Conservation (phyloP, 2,888 invertebrate genomes). For the Chrysodeixis includens region DNA sequence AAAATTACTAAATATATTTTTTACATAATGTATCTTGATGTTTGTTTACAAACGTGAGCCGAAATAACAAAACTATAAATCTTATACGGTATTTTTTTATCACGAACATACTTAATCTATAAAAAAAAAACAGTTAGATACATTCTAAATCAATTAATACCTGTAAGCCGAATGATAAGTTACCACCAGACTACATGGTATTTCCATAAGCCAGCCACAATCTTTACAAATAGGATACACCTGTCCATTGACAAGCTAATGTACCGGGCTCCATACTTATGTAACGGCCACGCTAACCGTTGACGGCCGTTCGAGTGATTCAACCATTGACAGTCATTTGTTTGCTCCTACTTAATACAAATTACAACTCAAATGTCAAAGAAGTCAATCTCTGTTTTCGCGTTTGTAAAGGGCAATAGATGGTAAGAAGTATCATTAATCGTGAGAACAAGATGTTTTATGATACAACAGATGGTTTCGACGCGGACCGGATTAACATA, state of each 20-base stretch:
- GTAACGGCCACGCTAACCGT: slow-evolving; percentile 16
- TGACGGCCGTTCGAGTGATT: slow-evolving; percentile 27
- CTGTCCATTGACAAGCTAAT: slow-evolving; percentile 42
- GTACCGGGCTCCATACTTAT: slow-evolving; percentile 39
- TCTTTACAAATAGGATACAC: slow-evolving; percentile 44
- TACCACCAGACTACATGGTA: slow-evolving; percentile 40
- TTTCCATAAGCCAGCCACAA: slow-evolving; percentile 26
- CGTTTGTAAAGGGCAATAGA: slow-evolving; percentile 39
- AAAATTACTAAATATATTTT: too few species aligned
- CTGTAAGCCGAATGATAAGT: slow-evolving; percentile 27
- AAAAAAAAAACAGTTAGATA: slow-evolving; percentile 15
- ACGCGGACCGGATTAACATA: slow-evolving; percentile 41
- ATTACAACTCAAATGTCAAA: slow-evolving; percentile 44
- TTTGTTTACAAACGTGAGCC: neutral
- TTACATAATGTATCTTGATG: neutral
- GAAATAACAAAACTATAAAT: neutral
- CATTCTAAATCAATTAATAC: slow-evolving; percentile 28
- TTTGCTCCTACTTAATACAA: slow-evolving; percentile 40
- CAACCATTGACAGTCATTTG: slow-evolving; percentile 28
- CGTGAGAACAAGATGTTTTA: slow-evolving; percentile 44
- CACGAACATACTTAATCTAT: slow-evolving; percentile 14
- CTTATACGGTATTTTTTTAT: neutral
- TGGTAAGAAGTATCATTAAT: slow-evolving; percentile 41
- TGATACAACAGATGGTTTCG: slow-evolving; percentile 34
- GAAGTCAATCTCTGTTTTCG: slow-evolving; percentile 31